A percentile compares a stretch with the other conserved stretches of the same genome.
Conservation (phyloP, 2,888 invertebrate genomes). For the Pterostichus madidus region DNA sequence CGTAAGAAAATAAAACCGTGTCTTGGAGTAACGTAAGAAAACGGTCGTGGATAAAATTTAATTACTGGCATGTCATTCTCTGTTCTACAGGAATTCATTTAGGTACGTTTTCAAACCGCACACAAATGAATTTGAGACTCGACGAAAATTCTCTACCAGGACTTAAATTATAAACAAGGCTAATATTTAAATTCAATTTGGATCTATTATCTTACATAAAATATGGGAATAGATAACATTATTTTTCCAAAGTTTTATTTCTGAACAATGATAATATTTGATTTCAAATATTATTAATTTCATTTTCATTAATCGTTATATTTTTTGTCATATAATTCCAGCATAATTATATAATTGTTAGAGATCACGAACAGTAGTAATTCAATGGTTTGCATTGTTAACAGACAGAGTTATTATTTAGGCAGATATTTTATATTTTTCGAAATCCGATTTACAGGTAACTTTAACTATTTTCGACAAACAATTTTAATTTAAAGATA, state of each 20-base stretch:
- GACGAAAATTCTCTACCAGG: slow-evolving; percentile 15
- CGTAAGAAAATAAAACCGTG: background rate
- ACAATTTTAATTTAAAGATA: too few species aligned
- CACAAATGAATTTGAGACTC: slow-evolving; percentile 41
- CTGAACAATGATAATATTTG: too few species aligned
- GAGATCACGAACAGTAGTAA: too few species aligned
- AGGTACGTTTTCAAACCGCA: slow-evolving; percentile 32
- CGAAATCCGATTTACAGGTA: too few species aligned
- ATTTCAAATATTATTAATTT: too few species aligned
- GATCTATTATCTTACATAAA: slow-evolving; percentile 4
- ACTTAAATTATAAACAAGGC: slow-evolving; percentile 38
- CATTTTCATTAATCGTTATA: too few species aligned
- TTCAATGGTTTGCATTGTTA: too few species aligned
- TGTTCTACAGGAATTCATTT: slow-evolving; percentile 38
- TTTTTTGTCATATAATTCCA: too few species aligned
- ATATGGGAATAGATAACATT: background rate
- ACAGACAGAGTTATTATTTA: too few species aligned
- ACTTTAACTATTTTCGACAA: too few species aligned
- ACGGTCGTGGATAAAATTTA: slow-evolving; percentile 9
- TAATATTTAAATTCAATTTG: slow-evolving; percentile 42
- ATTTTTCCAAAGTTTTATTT: background rate
- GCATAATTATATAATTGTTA: too few species aligned
- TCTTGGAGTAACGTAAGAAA: slow-evolving; percentile 3
- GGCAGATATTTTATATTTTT: too few species aligned
- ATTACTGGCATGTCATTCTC: slow-evolving; percentile 20